These are phyloP conservation scores for Vanessa tameamea DNA, from an alignment of 1,140 invertebrate species.

Conservation along the genomic window DNA sequence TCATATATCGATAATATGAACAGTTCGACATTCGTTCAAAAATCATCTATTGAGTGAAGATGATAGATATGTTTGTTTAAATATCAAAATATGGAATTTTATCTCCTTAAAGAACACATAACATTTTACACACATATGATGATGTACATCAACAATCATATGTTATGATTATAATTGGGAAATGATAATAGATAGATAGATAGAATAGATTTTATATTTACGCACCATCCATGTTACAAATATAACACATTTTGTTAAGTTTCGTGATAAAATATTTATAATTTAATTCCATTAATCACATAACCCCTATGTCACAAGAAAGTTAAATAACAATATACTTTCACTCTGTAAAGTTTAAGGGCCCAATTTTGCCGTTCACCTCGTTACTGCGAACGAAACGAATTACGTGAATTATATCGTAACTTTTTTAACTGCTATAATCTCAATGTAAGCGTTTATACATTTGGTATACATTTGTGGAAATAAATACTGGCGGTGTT, in stretches of 20 bases:
- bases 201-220: too few species aligned
- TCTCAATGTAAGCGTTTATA: neutral
- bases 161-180: neutral
- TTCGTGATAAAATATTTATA: neutral
- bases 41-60: neutral
- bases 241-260: too few species aligned
- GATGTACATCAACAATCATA: neutral
- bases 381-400: conserved; percentile 12
- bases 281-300: neutral
- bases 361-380: conserved; percentile 27
- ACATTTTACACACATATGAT: too few species aligned
- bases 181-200: too few species aligned
- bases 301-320: neutral
- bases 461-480: neutral
- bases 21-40: too few species aligned
- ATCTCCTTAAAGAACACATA: too few species aligned
- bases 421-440: conserved; percentile 24
- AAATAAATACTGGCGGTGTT: neutral
- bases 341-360: conserved; percentile 24
- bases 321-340: conserved; percentile 9
- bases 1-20: too few species aligned
- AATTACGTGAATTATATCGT: conserved; percentile 25
- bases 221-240: too few species aligned
- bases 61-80: neutral
- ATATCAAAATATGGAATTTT: neutral